A percentile compares a stretch with the other conserved stretches of the same genome.
These are phyloP conservation scores for Calephelis nemesis DNA, from an alignment of 1,140 invertebrate species.

Conservation along the genomic window DNA sequence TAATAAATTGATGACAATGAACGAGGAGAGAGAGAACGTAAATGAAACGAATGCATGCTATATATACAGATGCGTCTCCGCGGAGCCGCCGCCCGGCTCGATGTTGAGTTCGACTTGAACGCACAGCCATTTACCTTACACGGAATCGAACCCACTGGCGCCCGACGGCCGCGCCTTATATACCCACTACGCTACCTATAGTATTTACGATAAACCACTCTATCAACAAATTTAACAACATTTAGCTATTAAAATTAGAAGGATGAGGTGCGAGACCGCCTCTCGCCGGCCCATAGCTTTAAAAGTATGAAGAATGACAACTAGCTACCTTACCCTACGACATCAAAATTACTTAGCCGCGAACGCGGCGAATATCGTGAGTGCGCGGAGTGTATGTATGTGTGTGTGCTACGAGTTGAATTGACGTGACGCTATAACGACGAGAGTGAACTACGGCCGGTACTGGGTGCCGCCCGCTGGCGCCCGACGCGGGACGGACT, in stretches of 20 bases:
- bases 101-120: conserved; percentile 66
- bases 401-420: conserved; percentile 19
- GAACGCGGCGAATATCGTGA: conserved; percentile 40
- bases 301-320: conserved; percentile 42
- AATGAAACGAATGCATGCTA: conserved; percentile 73
- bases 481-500: not conserved
- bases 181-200: conserved; percentile 61
- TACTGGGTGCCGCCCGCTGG: not conserved
- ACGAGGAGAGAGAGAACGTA: conserved; percentile 74
- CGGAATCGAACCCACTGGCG: conserved; percentile 51
- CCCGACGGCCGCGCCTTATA: conserved; percentile 54
- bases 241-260: conserved; percentile 76
- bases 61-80: conserved; percentile 65
- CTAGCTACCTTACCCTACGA: conserved; percentile 71
- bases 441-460: conserved; percentile 18
- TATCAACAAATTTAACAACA: conserved; percentile 77
- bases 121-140: conserved; percentile 69
- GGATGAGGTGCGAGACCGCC: conserved; percentile 46
- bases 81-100: conserved; percentile 42
- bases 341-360: conserved; percentile 52
- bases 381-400: conserved; percentile 25
- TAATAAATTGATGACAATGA: conserved; percentile 79
- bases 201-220: conserved; percentile 71
- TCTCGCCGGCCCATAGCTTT: conserved; percentile 29
- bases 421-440: conserved; percentile 9